Evolutionary conservation across 2,888 invertebrate genomes (phyloP).

Genomic region (Drosophila mayaguana): DNA sequence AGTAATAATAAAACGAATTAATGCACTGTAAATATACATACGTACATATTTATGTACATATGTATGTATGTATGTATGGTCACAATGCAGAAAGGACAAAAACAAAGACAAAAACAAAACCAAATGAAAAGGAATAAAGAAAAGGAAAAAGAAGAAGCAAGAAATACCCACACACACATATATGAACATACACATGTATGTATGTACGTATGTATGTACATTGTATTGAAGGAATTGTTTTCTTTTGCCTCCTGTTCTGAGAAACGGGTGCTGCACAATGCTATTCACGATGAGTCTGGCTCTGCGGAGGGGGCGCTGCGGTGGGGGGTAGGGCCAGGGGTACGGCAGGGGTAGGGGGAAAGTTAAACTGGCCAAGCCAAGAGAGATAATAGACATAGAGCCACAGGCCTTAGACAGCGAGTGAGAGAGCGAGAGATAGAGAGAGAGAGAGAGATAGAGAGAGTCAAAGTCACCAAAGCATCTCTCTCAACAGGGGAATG

Average conservation of each 20-base stretch:
- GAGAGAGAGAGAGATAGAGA: not conserved
- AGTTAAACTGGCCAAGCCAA: slow-evolving; percentile 29
- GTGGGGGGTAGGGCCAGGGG: not conserved
- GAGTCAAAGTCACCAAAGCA: slow-evolving; percentile 23
- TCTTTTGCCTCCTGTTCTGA: slow-evolving; percentile 55
- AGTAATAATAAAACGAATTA: slow-evolving; percentile 63
- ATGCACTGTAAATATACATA: slow-evolving; percentile 49
- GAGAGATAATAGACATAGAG: slow-evolving; percentile 40
- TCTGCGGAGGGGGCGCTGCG: not conserved
- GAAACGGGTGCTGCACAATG: slow-evolving; percentile 53
- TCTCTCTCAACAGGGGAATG: slow-evolving; percentile 16
- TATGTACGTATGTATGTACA: slow-evolving; percentile 2
- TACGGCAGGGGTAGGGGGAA: not conserved
- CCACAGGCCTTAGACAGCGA: not conserved
- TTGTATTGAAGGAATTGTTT: slow-evolving; percentile 57
- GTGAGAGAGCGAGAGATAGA: not conserved
- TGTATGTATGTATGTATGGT: slow-evolving; percentile 5
- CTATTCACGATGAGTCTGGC: slow-evolving; percentile 24
- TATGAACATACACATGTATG: not conserved
- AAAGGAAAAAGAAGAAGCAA: slow-evolving; percentile 29
- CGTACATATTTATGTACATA: too few relatives aligned
- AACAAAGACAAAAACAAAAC: slow-evolving; percentile 36
- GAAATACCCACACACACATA: slow-evolving; percentile 14
- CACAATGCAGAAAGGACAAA: slow-evolving; percentile 49
- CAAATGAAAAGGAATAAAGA: slow-evolving; percentile 22